Percentiles rank a stretch among this genome's conserved stretches.
These are phyloP conservation scores for Chlorodrepanis virens DNA, from an alignment of 2,113 vertebrate genomes.

Conservation along the genomic window DNA sequence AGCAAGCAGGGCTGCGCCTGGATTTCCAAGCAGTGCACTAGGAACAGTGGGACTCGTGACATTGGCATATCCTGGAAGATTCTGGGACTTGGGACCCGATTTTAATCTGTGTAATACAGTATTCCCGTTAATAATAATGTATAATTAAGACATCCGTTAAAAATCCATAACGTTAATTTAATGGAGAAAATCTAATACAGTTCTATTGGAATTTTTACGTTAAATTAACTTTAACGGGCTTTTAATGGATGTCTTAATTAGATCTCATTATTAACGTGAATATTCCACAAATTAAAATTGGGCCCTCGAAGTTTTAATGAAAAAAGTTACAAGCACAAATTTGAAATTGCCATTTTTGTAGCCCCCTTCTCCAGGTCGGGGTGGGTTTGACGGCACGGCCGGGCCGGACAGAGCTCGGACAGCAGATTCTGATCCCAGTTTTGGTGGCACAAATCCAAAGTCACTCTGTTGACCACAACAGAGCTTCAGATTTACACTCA, in stretches of 20 bases:
- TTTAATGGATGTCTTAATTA: conserved; percentile 90
- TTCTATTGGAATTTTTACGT: conserved; percentile 88
- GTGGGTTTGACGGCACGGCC: background rate
- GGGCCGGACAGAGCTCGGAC: background rate
- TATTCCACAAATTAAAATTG: conserved; percentile 84
- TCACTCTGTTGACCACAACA: background rate
- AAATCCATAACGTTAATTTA: conserved; percentile 89
- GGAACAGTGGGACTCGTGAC: conserved; percentile 34
- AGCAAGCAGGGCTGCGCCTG: conserved; percentile 13
- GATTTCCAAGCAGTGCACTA: conserved; percentile 45
- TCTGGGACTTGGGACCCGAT: conserved; percentile 71
- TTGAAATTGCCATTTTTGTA: conserved; percentile 41
- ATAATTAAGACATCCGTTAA: conserved; percentile 89
- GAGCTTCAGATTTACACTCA: background rate
- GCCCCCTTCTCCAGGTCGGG: conserved; percentile 20
- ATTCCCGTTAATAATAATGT: conserved; percentile 84
- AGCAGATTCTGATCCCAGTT: background rate
- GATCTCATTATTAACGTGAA: conserved; percentile 87
- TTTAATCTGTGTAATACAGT: conserved; percentile 81
- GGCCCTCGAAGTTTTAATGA: conserved; percentile 80
- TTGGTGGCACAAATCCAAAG: background rate
- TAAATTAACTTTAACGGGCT: conserved; percentile 89
- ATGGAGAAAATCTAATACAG: conserved; percentile 88
- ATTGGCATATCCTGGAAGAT: conserved; percentile 63
- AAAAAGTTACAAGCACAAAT: conserved; percentile 75